These are phyloP conservation scores for Dexiosoma caninum DNA, from an alignment of 2,888 invertebrate species.

Conservation along the genomic window DNA sequence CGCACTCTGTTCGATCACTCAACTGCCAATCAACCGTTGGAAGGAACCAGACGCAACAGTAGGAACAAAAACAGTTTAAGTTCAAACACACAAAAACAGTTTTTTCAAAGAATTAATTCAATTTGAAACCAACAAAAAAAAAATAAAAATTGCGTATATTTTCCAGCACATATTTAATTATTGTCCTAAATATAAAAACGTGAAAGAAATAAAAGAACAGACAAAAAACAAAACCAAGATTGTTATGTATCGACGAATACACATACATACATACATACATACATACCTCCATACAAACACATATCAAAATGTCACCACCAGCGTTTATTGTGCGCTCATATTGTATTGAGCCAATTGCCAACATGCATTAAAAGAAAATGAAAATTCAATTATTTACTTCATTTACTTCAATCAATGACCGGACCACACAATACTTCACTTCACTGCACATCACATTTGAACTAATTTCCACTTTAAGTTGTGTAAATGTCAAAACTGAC, in stretches of 20 bases:
- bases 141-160: background rate
- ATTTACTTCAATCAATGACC: slow-evolving; percentile 42
- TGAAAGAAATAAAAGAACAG: background rate
- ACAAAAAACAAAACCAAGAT: background rate
- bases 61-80: slow-evolving; percentile 9
- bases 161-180: slow-evolving; percentile 20
- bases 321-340: background rate
- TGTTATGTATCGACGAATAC: background rate
- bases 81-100: slow-evolving; percentile 12
- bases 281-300: background rate
- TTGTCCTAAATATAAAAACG: slow-evolving; percentile 16
- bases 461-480: slow-evolving; percentile 30
- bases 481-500: slow-evolving; percentile 32
- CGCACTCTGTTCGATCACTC: slow-evolving; percentile 39
- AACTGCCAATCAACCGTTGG: slow-evolving; percentile 35
- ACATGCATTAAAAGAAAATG: background rate
- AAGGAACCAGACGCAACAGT: background rate
- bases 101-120: slow-evolving; percentile 41
- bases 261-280: background rate
- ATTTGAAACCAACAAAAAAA: background rate
- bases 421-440: slow-evolving; percentile 23
- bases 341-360: slow-evolving; percentile 12
- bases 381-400: slow-evolving; percentile 54
- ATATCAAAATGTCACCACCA: slow-evolving; percentile 38
- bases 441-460: slow-evolving; percentile 25